Evolutionary conservation across 2,797 vertebrate genomes (phyloP).

Genomic region (Anguilla marmorata): DNA sequence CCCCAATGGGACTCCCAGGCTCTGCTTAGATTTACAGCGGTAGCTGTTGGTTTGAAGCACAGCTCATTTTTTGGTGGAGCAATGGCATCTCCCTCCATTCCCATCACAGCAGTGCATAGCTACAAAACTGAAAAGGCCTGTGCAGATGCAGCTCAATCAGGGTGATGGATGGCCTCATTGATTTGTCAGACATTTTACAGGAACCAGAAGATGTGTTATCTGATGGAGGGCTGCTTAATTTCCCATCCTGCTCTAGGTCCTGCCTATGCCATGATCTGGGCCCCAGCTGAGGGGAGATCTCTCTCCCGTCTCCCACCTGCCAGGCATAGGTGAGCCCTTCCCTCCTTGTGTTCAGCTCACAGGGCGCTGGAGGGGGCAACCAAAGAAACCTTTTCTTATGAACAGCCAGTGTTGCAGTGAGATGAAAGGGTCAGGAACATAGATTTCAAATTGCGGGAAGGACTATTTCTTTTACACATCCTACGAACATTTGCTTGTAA

Average conservation of each 20-base stretch:
- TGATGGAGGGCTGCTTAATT: conserved; percentile 80
- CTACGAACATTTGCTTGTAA: not conserved
- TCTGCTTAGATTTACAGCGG: not conserved
- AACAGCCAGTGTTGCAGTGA: not conserved
- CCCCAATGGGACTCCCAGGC: not conserved
- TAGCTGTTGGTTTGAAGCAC: conserved; percentile 25
- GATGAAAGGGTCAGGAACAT: not conserved
- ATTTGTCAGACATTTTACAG: conserved; percentile 79
- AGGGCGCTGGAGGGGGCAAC: not conserved
- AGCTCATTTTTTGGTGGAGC: not conserved
- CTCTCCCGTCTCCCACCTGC: conserved; percentile 43
- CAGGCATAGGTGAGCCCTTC: conserved; percentile 11
- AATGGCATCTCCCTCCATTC: conserved; percentile 28
- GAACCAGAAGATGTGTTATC: conserved; percentile 90
- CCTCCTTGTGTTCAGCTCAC: not conserved
- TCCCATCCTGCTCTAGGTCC: conserved; percentile 64
- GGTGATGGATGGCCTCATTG: conserved; percentile 77
- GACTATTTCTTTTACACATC: not conserved
- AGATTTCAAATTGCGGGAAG: not conserved
- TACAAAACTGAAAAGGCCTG: conserved; percentile 50
- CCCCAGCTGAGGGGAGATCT: conserved; percentile 48
- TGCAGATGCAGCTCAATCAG: conserved; percentile 65
- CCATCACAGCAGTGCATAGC: conserved; percentile 33
- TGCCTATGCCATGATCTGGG: conserved; percentile 55
- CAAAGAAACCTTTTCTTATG: not conserved